Percentiles rank a stretch among this genome's conserved stretches.
phyloP scores from a whole-genome alignment of 2,797 vertebrate genomes.

The Meda fulgida region DNA sequence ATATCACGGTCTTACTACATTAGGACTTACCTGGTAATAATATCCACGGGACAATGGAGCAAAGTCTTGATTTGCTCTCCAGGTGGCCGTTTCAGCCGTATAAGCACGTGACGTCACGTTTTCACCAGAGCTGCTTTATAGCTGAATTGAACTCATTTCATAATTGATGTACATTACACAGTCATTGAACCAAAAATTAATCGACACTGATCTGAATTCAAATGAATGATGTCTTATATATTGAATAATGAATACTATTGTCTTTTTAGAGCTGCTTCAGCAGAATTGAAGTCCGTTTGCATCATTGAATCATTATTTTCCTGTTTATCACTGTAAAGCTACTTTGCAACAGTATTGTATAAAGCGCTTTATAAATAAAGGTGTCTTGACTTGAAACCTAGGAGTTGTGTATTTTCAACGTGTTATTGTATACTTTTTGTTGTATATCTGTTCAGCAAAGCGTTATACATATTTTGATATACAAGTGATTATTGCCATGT shows the following conservation, averaged over 20 bases:
- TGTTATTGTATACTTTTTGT: neutral
- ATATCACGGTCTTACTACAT: neutral
- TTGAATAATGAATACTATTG: neutral
- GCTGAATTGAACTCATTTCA: neutral
- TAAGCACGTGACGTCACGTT: too few species aligned
- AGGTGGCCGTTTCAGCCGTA: too few species aligned
- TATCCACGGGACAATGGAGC: too few species aligned
- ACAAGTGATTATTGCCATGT: neutral
- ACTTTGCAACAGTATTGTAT: neutral
- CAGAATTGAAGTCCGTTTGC: neutral
- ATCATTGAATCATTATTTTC: neutral
- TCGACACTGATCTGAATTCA: neutral
- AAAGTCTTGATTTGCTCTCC: too few species aligned
- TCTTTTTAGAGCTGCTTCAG: neutral
- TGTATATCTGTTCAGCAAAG: neutral
- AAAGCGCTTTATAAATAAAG: neutral
- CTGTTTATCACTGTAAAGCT: neutral
- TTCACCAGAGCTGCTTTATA: neutral
- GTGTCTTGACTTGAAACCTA: neutral
- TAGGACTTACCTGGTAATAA: too few species aligned
- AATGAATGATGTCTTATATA: neutral
- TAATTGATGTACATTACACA: neutral
- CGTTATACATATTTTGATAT: neutral
- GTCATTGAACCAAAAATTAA: neutral
- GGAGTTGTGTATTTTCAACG: too few species aligned